Conservation (phyloP, 1,140 invertebrate genomes). For the Caenorhabditis elegans region WBcel235 BX284606.5:5845001-5845500, state of each 20-base stretch:
- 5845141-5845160: background rate
- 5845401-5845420: background rate
- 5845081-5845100: background rate
- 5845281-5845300: background rate
- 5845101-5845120: background rate
- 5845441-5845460: no score
- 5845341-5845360: slow-evolving; percentile 9
- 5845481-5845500: slow-evolving; percentile 26
- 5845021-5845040: background rate
- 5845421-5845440: no score
- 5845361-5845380: slow-evolving; percentile 13
- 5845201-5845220: no score
- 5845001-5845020: background rate
- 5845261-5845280: background rate
- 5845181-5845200: background rate
- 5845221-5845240: no score
- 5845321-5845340: background rate
- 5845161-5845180: background rate
- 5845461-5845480: background rate
- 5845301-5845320: background rate
- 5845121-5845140: background rate
- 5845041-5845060: slow-evolving; percentile 28
- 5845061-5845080: background rate
- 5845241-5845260: no score
- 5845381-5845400: slow-evolving; percentile 9